A percentile compares a stretch with the other conserved stretches of the same genome.
These are phyloP conservation scores for Hippocampus guttulatus DNA, from an alignment of 2,113 vertebrate species.

Conservation along the genomic window DNA sequence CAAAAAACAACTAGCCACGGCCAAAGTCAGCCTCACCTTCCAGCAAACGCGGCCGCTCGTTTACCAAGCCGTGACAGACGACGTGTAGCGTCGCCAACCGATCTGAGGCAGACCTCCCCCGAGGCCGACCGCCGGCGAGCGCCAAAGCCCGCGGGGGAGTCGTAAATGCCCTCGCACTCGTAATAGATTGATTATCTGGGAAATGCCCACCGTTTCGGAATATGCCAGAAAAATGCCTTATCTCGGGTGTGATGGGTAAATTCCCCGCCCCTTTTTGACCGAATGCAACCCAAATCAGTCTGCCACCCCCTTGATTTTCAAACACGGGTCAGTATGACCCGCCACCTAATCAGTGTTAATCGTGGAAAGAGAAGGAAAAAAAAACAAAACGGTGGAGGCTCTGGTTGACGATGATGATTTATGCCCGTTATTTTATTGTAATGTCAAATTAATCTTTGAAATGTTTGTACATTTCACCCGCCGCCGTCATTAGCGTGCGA, in stretches of 20 bases:
- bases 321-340: neutral
- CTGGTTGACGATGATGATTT: no score
- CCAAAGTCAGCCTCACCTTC: neutral
- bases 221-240: neutral
- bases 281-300: neutral
- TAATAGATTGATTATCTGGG: neutral
- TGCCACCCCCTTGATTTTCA: neutral
- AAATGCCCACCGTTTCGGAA: neutral
- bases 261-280: neutral
- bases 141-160: neutral
- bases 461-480: conserved; percentile 17
- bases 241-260: neutral
- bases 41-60: neutral
- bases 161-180: neutral
- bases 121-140: neutral
- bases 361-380: neutral
- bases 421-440: neutral
- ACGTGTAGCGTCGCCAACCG: neutral
- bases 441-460: neutral
- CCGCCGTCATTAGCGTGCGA: conserved; percentile 51
- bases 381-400: no score
- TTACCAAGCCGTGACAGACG: neutral
- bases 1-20: no score
- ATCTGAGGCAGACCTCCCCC: neutral
- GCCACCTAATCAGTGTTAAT: neutral